These are phyloP conservation scores for Coelinius sp. DNA, from an alignment of 2,888 invertebrate species.

Conservation along the genomic window DNA sequence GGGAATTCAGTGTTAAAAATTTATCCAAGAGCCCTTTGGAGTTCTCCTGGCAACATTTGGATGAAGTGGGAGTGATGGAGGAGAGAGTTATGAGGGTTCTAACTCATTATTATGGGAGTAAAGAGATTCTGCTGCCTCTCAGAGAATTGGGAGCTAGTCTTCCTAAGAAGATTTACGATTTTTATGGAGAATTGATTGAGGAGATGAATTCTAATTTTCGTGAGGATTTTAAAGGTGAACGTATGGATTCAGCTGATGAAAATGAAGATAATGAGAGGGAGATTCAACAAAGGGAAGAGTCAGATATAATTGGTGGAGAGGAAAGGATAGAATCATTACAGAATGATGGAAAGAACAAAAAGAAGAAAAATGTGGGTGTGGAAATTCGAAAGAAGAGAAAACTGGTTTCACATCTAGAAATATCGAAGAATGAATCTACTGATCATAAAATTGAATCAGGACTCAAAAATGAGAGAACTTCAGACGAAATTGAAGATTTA, in stretches of 20 bases:
- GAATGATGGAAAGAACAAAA: too few species aligned
- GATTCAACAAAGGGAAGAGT: constrained; percentile 21
- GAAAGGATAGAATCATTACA: too few species aligned
- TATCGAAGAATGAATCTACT: too few species aligned
- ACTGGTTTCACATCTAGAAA: too few species aligned
- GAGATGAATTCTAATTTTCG: constrained; percentile 41
- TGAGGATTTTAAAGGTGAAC: neutral
- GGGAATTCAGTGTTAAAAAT: constrained; percentile 76
- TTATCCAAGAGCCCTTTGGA: constrained; percentile 78
- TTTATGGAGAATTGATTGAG: constrained; percentile 61
- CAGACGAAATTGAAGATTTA: constrained; percentile 51
- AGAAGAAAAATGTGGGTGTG: too few species aligned
- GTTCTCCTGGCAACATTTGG: constrained; percentile 79
- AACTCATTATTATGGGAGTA: constrained; percentile 64
- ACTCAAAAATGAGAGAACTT: constrained; percentile 37
- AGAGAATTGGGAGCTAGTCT: constrained; percentile 63
- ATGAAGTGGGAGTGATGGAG: constrained; percentile 68
- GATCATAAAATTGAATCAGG: too few species aligned
- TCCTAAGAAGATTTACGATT: constrained; percentile 54
- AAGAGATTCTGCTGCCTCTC: constrained; percentile 68
- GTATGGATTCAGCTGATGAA: neutral
- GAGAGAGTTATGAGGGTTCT: constrained; percentile 62
- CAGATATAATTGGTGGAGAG: neutral
- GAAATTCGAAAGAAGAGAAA: too few species aligned
- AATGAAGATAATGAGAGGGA: constrained; percentile 13